phyloP scores from a whole-genome alignment of 1,140 invertebrate species.

The Zaprionus lachaisei region DNA sequence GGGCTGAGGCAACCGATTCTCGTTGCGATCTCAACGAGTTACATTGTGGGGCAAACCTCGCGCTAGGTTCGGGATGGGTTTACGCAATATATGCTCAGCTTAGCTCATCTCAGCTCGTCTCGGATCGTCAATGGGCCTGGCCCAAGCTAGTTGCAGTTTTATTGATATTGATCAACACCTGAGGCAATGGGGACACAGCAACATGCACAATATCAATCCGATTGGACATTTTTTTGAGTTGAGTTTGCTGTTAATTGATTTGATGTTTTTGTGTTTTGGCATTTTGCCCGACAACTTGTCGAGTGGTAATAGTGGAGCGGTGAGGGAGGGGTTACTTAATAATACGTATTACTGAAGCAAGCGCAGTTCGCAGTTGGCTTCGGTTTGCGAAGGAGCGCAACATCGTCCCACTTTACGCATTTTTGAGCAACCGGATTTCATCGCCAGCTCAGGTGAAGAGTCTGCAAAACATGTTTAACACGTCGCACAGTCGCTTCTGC shows the following conservation, averaged over 20 bases:
- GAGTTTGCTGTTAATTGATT: slow-evolving; percentile 72
- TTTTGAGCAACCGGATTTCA: slow-evolving; percentile 75
- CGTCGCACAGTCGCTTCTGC: slow-evolving; percentile 52
- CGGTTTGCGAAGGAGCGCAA: slow-evolving; percentile 66
- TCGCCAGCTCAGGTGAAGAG: slow-evolving; percentile 24
- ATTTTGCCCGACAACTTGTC: slow-evolving; percentile 76
- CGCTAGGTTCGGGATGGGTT: slow-evolving; percentile 8
- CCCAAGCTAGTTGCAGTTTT: slow-evolving; percentile 69
- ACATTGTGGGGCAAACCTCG: slow-evolving; percentile 18
- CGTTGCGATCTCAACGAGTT: not conserved
- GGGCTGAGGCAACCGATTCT: slow-evolving; percentile 45
- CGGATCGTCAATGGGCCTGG: slow-evolving; percentile 15
- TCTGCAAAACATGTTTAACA: slow-evolving; percentile 71
- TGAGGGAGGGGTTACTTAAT: slow-evolving; percentile 56
- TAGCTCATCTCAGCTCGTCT: not conserved
- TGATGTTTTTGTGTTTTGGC: slow-evolving; percentile 72
- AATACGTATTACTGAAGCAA: slow-evolving; percentile 46
- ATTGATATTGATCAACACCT: slow-evolving; percentile 80
- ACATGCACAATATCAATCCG: slow-evolving; percentile 1
- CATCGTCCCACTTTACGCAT: slow-evolving; percentile 81
- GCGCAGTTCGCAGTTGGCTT: slow-evolving; percentile 24
- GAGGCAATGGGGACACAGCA: slow-evolving; percentile 62
- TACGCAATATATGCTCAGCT: slow-evolving; percentile 46
- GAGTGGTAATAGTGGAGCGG: not conserved
- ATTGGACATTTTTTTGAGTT: slow-evolving; percentile 16